A percentile compares a stretch with the other conserved stretches of the same genome.
These are phyloP conservation scores for Champsocephalus esox DNA, from an alignment of 2,797 vertebrate genomes.

Conservation along the genomic window DNA sequence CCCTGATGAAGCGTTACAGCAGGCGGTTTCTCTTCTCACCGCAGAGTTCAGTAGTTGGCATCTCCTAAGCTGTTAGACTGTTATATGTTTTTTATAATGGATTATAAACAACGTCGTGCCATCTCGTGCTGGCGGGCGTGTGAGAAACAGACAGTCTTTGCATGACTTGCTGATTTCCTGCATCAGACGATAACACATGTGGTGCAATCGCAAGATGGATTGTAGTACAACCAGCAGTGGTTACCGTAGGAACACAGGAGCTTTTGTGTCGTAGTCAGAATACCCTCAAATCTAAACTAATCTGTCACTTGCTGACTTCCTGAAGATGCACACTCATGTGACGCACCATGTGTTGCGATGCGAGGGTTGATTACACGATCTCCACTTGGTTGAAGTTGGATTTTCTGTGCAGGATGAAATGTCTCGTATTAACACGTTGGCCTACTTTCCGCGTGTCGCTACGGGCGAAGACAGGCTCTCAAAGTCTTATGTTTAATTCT, in stretches of 20 bases:
- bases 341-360: neutral
- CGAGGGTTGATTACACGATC: slow-evolving; percentile 12
- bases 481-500: slow-evolving; percentile 79
- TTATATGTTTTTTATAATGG: neutral
- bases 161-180: slow-evolving; percentile 22
- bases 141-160: slow-evolving; percentile 29
- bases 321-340: neutral
- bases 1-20: slow-evolving; percentile 18
- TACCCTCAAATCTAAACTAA: no score
- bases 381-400: slow-evolving; percentile 10
- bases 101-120: slow-evolving; percentile 51
- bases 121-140: slow-evolving; percentile 35
- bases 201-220: no score
- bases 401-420: slow-evolving; percentile 39
- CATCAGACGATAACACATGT: neutral
- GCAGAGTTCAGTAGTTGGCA: slow-evolving; percentile 36
- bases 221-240: no score
- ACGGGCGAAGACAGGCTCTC: slow-evolving; percentile 58
- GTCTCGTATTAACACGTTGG: slow-evolving; percentile 47
- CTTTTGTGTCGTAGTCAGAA: no score
- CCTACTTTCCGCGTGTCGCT: slow-evolving; percentile 71
- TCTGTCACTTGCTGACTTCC: no score
- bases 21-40: slow-evolving; percentile 37
- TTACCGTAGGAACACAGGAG: no score
- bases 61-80: slow-evolving; percentile 37